phyloP scores from a whole-genome alignment of 1,140 invertebrate genomes.

The Monomorium pharaonis region DNA sequence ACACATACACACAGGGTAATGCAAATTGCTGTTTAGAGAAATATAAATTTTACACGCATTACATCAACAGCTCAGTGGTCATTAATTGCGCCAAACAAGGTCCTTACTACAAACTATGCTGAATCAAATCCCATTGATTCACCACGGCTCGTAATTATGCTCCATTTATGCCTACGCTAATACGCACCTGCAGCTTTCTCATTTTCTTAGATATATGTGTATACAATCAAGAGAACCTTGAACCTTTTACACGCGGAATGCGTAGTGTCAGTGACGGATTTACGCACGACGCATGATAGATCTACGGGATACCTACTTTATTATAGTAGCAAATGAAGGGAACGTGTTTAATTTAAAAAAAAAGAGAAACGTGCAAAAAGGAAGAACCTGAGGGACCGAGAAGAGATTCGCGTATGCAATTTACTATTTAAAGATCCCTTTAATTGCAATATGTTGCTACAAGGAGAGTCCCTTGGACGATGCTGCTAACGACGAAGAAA shows the following conservation, averaged over 20 bases:
- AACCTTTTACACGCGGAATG: constrained; percentile 34
- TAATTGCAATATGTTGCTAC: constrained; percentile 74
- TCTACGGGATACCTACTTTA: constrained; percentile 52
- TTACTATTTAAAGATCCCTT: constrained; percentile 78
- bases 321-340: constrained; percentile 57
- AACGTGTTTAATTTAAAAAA: constrained; percentile 62
- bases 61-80: not conserved
- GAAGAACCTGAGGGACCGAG: constrained; percentile 39
- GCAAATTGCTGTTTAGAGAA: not conserved
- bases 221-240: constrained; percentile 54
- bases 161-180: constrained; percentile 64
- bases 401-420: constrained; percentile 71
- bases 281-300: constrained; percentile 61
- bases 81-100: constrained; percentile 63
- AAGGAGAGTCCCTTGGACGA: not conserved
- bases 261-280: not conserved
- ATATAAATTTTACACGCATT: not conserved
- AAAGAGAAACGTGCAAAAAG: constrained; percentile 38
- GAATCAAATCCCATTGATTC: constrained; percentile 37
- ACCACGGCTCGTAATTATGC: constrained; percentile 56
- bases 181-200: constrained; percentile 47
- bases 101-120: not conserved
- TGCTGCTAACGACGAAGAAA: not conserved
- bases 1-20: too few species aligned
- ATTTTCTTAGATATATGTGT: constrained; percentile 60